Evolutionary conservation across 2,797 vertebrate species (phyloP).

Genomic region (Triplophysa bombifrons): DNA sequence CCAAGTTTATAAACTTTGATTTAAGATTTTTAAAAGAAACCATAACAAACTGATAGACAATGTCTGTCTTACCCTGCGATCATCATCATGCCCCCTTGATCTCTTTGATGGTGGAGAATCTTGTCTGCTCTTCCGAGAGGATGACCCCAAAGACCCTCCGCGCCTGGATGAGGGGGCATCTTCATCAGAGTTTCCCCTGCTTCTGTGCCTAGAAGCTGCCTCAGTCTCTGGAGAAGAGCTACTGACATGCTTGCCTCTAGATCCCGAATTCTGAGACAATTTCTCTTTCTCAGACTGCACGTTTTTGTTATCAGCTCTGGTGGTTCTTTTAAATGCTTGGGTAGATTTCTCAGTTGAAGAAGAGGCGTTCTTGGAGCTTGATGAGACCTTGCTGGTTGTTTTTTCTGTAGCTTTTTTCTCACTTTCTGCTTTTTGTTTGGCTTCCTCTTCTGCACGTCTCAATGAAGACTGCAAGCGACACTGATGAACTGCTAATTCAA

Average conservation of each 20-base stretch:
- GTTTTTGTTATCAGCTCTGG: constrained; percentile 35
- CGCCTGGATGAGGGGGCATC: constrained; percentile 34
- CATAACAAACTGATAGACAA: neutral
- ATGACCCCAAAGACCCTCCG: constrained; percentile 55
- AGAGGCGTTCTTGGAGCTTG: constrained; percentile 31
- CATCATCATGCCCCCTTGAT: constrained; percentile 40
- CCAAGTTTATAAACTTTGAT: neutral
- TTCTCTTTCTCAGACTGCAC: constrained; percentile 28
- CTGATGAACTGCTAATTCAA: constrained; percentile 65
- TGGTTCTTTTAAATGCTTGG: constrained; percentile 22
- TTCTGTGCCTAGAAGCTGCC: constrained; percentile 26
- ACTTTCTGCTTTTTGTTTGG: constrained; percentile 31
- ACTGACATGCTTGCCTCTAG: constrained; percentile 29
- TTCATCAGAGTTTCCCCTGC: constrained; percentile 49
- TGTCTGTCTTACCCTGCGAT: constrained; percentile 49
- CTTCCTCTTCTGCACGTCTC: constrained; percentile 55
- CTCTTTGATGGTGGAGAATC: constrained; percentile 56
- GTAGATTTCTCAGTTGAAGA: neutral
- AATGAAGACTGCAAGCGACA: constrained; percentile 64
- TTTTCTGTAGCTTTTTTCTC: constrained; percentile 39
- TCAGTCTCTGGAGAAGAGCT: constrained; percentile 46
- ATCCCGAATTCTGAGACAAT: constrained; percentile 29
- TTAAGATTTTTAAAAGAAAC: neutral
- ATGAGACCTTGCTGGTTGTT: neutral
- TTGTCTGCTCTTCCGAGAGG: constrained; percentile 58